A percentile compares a stretch with the other conserved stretches of the same genome.
Conservation (phyloP, 2,797 vertebrate species). For the Synanceia verrucosa region DNA sequence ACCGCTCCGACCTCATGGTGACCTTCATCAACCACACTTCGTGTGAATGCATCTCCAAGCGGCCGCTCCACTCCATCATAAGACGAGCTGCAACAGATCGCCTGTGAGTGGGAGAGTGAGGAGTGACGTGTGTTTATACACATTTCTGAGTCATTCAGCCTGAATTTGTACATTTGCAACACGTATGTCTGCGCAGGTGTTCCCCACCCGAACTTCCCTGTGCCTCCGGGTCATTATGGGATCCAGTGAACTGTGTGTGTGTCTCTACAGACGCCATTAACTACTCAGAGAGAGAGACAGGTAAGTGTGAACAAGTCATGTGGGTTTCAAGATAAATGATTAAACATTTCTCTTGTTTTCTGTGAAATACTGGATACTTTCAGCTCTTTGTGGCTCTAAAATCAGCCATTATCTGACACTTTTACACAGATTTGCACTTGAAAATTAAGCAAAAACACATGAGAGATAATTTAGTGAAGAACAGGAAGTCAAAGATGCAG, state of each 20-base stretch:
- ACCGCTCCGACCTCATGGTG: slow-evolving; percentile 67
- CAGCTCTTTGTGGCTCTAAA: background rate
- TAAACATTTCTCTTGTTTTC: background rate
- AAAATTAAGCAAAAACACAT: background rate
- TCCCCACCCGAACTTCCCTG: slow-evolving; percentile 74
- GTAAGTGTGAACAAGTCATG: slow-evolving; percentile 43
- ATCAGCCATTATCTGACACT: background rate
- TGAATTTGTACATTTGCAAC: background rate
- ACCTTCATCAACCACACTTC: slow-evolving; percentile 82
- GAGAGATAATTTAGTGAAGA: background rate
- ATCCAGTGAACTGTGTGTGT: slow-evolving; percentile 74
- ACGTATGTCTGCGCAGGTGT: slow-evolving; percentile 64
- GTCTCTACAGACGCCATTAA: slow-evolving; percentile 63
- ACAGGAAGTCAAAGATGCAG: background rate
- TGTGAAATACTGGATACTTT: background rate
- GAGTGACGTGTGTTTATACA: background rate
- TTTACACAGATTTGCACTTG: too few relatives aligned
- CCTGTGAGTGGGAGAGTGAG: slow-evolving; percentile 65
- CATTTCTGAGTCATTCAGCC: background rate
- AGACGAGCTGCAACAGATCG: slow-evolving; percentile 70
- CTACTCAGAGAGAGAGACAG: slow-evolving; percentile 67
- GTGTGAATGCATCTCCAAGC: slow-evolving; percentile 75
- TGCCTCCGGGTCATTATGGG: slow-evolving; percentile 71
- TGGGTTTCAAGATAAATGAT: background rate
- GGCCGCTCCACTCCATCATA: slow-evolving; percentile 79